Conservation (phyloP, 2,888 invertebrate genomes). For the Caenorhabditis sp. region DNA sequence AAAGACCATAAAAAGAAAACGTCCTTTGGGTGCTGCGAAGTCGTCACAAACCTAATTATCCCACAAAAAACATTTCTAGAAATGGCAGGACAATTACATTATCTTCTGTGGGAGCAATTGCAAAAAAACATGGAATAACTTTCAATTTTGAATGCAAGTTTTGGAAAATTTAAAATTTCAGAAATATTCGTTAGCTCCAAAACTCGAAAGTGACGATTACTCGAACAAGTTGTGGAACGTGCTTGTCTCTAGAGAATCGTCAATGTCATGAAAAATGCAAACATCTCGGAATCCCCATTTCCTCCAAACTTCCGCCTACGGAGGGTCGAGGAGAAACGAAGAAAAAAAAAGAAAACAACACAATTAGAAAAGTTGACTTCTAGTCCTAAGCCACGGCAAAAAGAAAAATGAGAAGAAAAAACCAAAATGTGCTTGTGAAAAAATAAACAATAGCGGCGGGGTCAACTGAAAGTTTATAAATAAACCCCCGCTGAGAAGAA, state of each 20-base stretch:
- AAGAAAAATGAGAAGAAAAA: slow-evolving; percentile 21
- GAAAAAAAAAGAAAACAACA: neutral
- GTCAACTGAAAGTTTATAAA: slow-evolving; percentile 55
- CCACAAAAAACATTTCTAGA: slow-evolving; percentile 15
- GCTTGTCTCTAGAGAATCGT: slow-evolving; percentile 34
- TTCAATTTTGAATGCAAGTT: no score
- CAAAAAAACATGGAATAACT: no score
- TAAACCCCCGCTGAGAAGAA: slow-evolving; percentile 32
- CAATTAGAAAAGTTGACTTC: neutral
- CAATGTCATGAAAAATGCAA: slow-evolving; percentile 52
- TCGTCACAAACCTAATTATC: slow-evolving; percentile 41
- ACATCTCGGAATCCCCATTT: slow-evolving; percentile 24
- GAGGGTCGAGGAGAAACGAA: neutral
- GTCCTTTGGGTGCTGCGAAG: no score
- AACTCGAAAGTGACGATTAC: slow-evolving; percentile 24
- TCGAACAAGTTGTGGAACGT: slow-evolving; percentile 36
- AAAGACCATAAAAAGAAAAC: no score
- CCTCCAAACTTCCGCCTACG: slow-evolving; percentile 27
- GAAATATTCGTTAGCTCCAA: no score
- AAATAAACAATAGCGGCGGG: slow-evolving; percentile 45
- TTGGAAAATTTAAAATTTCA: no score
- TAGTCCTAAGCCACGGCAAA: neutral
- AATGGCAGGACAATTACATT: slow-evolving; percentile 6
- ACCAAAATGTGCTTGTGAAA: slow-evolving; percentile 34
- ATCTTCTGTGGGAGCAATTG: no score